Percentiles rank a stretch among this genome's conserved stretches.
phyloP scores from a whole-genome alignment of 2,113 vertebrate species.

The Stictonetta naevosa region DNA sequence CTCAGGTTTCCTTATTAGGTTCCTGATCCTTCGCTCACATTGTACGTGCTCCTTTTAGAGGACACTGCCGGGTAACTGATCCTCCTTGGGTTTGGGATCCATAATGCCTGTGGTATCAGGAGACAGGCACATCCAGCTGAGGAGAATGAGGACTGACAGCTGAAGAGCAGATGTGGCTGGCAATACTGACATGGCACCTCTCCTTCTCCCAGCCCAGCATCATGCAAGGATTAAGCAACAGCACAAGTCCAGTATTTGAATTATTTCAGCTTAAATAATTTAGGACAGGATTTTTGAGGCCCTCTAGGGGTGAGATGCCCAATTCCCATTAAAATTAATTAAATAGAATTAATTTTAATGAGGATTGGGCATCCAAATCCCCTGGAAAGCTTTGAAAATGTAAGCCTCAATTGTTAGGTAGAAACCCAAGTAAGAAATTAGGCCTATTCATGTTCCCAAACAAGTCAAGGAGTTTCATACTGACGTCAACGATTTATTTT shows the following conservation, averaged over 20 bases:
- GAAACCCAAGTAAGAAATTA: conserved; percentile 18
- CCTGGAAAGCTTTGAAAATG: conserved; percentile 17
- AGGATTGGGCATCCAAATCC: background rate
- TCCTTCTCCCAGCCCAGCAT: background rate
- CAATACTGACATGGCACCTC: background rate
- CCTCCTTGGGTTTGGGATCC: background rate
- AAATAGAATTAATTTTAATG: conserved; percentile 13
- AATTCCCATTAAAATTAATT: conserved; percentile 13
- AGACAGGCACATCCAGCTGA: background rate
- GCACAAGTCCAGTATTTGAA: background rate
- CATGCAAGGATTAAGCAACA: background rate
- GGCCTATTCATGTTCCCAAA: background rate
- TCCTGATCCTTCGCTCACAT: background rate
- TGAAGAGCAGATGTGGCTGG: background rate
- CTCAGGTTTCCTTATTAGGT: background rate
- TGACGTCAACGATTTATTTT: background rate
- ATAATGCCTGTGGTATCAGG: background rate
- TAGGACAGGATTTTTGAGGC: conserved; percentile 8
- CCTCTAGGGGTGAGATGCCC: background rate
- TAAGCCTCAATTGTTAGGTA: background rate
- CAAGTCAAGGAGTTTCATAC: background rate
- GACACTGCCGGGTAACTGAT: background rate
- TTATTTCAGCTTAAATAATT: conserved; percentile 27
- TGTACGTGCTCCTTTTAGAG: background rate
- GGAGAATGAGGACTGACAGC: background rate